Evolutionary conservation across 2,888 invertebrate species (phyloP).

Genomic region (Nezara viridula): DNA sequence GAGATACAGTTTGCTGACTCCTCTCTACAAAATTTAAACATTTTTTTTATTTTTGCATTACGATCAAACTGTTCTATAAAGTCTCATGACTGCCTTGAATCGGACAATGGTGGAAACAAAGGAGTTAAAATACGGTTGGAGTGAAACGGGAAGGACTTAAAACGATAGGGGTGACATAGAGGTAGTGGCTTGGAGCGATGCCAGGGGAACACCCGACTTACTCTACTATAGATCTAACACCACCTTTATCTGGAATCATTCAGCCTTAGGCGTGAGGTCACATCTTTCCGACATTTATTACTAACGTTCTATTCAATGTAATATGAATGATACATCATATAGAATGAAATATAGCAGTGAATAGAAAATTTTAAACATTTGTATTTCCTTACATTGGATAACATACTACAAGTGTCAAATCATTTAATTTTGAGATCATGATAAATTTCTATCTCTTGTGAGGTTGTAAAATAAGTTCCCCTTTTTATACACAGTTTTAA

Average conservation of each 20-base stretch:
- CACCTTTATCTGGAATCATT: slow-evolving; percentile 16
- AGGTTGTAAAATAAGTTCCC: no score
- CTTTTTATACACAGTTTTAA: no score
- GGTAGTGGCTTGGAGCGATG: not conserved
- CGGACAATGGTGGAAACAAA: not conserved
- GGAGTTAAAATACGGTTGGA: not conserved
- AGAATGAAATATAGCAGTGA: not conserved
- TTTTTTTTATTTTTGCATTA: no score
- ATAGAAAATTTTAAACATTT: not conserved
- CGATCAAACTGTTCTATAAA: no score
- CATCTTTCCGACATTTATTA: not conserved
- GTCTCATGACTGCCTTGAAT: not conserved
- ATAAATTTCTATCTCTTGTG: no score
- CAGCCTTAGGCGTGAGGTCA: not conserved
- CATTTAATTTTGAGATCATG: not conserved
- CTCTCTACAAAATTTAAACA: no score
- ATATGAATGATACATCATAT: not conserved
- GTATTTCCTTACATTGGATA: not conserved
- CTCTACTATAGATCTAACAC: not conserved
- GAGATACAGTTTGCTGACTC: no score
- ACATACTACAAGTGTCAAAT: not conserved
- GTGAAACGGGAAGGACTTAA: not conserved
- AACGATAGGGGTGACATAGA: not conserved
- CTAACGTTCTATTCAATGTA: not conserved
- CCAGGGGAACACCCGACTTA: not conserved